A percentile compares a stretch with the other conserved stretches of the same genome.
phyloP scores from a whole-genome alignment of 2,888 invertebrate species.

The Exephanes ischioxanthus region DNA sequence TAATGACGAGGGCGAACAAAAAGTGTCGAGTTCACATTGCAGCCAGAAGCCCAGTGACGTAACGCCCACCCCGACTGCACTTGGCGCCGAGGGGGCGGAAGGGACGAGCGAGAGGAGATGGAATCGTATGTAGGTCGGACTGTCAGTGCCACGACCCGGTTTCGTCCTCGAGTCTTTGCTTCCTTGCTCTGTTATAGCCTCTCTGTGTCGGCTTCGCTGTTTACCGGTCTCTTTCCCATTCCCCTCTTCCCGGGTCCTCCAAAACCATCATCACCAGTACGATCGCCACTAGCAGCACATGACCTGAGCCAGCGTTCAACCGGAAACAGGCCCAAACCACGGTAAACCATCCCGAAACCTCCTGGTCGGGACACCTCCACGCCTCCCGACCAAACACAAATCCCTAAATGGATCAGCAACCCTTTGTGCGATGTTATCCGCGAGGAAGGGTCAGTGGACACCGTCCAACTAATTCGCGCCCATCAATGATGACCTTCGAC shows the following conservation, averaged over 20 bases:
- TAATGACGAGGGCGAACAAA: constrained; percentile 59
- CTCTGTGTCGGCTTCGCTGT: neutral
- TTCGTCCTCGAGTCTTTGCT: constrained; percentile 67
- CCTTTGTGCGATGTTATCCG: constrained; percentile 55
- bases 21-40: constrained; percentile 56
- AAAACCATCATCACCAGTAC: constrained; percentile 12
- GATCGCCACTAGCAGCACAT: neutral
- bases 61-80: constrained; percentile 17
- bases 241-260: constrained; percentile 32
- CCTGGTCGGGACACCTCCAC: constrained; percentile 10
- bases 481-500: no score
- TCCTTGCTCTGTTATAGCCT: constrained; percentile 41
- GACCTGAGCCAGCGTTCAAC: constrained; percentile 26
- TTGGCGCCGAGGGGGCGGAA: constrained; percentile 51
- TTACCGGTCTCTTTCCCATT: neutral
- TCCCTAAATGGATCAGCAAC: constrained; percentile 64
- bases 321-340: constrained; percentile 41
- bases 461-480: no score
- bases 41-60: constrained; percentile 53
- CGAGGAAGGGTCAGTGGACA: neutral
- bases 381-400: constrained; percentile 44
- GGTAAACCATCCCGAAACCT: constrained; percentile 50
- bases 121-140: constrained; percentile 81
- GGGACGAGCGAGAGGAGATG: constrained; percentile 61
- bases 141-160: constrained; percentile 82